phyloP scores from a whole-genome alignment of 2,113 vertebrate genomes.

The Cyprinodon brontotheroides region DNA sequence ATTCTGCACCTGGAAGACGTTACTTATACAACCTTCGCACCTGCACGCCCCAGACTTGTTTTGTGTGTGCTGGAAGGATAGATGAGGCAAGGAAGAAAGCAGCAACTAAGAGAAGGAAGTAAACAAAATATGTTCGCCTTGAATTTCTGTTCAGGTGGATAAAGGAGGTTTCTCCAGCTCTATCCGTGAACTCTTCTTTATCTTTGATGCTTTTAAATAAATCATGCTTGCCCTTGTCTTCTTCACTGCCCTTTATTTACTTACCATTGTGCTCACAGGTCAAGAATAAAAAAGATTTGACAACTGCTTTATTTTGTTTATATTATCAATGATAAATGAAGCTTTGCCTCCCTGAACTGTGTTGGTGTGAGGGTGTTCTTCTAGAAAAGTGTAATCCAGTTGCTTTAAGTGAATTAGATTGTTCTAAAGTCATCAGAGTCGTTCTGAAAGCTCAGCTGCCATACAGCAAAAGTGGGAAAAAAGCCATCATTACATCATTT shows the following conservation, averaged over 20 bases:
- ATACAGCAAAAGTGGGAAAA: slow-evolving; percentile 71
- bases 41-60: slow-evolving; percentile 52
- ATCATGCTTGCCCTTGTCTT: slow-evolving; percentile 34
- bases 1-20: slow-evolving; percentile 61
- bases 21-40: slow-evolving; percentile 65
- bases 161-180: slow-evolving; percentile 44
- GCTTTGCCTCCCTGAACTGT: neutral
- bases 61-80: slow-evolving; percentile 7
- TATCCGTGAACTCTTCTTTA: neutral
- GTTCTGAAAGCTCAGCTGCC: slow-evolving; percentile 67
- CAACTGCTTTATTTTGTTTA: neutral
- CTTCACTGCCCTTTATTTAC: slow-evolving; percentile 27
- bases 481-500: slow-evolving; percentile 79
- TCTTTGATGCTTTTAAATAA: slow-evolving; percentile 45
- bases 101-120: neutral
- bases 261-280: slow-evolving; percentile 35
- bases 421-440: slow-evolving; percentile 37
- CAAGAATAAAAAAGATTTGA: slow-evolving; percentile 20
- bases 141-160: slow-evolving; percentile 34
- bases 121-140: neutral
- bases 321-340: neutral
- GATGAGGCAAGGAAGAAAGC: neutral
- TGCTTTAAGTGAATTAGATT: neutral
- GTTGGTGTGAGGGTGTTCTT: neutral
- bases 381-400: neutral